phyloP scores from a whole-genome alignment of 1,140 invertebrate genomes.

The Planococcus citri region DNA sequence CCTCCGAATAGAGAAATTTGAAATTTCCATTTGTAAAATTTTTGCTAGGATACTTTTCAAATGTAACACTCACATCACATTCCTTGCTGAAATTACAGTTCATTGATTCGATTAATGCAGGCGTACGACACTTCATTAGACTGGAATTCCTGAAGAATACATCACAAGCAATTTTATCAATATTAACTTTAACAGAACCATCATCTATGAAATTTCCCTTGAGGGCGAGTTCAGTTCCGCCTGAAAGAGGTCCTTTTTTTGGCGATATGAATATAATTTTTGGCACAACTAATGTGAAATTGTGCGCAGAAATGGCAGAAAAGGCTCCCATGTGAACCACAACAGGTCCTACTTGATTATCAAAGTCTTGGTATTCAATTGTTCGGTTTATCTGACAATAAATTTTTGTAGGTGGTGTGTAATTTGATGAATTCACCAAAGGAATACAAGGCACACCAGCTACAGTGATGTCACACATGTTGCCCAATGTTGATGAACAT shows the following conservation, averaged over 20 bases:
- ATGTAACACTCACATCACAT: constrained; percentile 40
- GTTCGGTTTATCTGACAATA: constrained; percentile 82
- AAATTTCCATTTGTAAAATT: constrained; percentile 63
- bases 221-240: constrained; percentile 80
- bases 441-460: constrained; percentile 81
- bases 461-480: constrained; percentile 58
- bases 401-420: constrained; percentile 77
- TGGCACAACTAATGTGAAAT: constrained; percentile 81
- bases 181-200: constrained; percentile 75
- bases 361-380: constrained; percentile 47
- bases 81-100: too few relatives aligned
- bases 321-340: constrained; percentile 83
- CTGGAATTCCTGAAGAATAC: constrained; percentile 62
- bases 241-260: constrained; percentile 77
- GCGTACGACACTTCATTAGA: constrained; percentile 73
- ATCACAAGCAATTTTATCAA: constrained; percentile 69
- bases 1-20: constrained; percentile 78
- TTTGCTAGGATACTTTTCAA: constrained; percentile 48
- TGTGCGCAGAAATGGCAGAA: constrained; percentile 66
- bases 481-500: too few relatives aligned
- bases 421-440: constrained; percentile 54
- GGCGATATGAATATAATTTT: constrained; percentile 71
- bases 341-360: constrained; percentile 63
- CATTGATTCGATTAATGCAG: constrained; percentile 53
- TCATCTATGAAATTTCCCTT: constrained; percentile 89